These are phyloP conservation scores for Tenebrio molitor DNA, from an alignment of 1,140 invertebrate genomes.

Conservation along the genomic window DNA sequence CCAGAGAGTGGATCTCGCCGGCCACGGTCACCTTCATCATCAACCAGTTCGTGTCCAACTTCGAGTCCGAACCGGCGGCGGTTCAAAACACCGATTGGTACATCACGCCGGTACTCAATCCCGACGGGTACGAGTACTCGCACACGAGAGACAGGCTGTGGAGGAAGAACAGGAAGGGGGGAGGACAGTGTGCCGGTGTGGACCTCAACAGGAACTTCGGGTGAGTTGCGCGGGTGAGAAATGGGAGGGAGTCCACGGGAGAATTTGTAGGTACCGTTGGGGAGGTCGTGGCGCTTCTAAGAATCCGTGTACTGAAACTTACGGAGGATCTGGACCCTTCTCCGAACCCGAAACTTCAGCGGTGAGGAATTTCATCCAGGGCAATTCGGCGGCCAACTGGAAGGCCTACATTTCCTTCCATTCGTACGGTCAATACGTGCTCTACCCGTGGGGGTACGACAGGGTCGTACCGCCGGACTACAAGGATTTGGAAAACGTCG, in stretches of 20 bases:
- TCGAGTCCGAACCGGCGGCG: constrained; percentile 75
- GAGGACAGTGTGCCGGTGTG: constrained; percentile 77
- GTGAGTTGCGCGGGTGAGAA: constrained; percentile 55
- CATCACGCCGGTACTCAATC: constrained; percentile 85
- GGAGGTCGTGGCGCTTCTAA: constrained; percentile 84
- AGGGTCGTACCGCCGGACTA: constrained; percentile 78
- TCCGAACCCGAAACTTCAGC: constrained; percentile 93
- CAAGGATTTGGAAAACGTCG: constrained; percentile 78
- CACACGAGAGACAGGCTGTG: constrained; percentile 82
- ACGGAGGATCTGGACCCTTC: constrained; percentile 88
- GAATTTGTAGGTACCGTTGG: constrained; percentile 77
- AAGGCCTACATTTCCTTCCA: constrained; percentile 88
- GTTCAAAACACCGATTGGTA: constrained; percentile 87
- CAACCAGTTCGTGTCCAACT: constrained; percentile 82
- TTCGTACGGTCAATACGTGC: constrained; percentile 90
- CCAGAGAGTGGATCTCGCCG: constrained; percentile 92
- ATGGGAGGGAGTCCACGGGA: not conserved
- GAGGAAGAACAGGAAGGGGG: constrained; percentile 82
- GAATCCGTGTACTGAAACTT: constrained; percentile 92
- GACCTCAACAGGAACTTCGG: constrained; percentile 89
- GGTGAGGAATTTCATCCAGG: constrained; percentile 72
- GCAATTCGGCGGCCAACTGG: constrained; percentile 68
- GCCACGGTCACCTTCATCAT: constrained; percentile 88
- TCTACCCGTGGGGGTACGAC: constrained; percentile 89
- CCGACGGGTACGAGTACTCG: constrained; percentile 90